Percentiles rank a stretch among this genome's conserved stretches.
Conservation (phyloP, 2,113 vertebrate genomes). For the Anolis sagrei region DNA sequence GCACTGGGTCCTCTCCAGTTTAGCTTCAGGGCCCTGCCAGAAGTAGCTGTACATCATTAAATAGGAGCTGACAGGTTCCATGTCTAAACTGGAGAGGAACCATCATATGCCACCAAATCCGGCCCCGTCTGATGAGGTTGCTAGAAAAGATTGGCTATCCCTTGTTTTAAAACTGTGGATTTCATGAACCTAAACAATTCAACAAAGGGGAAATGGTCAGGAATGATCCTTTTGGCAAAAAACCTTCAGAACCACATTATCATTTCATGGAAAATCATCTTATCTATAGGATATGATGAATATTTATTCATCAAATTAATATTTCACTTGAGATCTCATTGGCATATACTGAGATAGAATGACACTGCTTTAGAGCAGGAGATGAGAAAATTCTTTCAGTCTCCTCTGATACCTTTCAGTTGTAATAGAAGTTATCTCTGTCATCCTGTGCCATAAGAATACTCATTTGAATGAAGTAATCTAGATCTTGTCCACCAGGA, state of each 20-base stretch:
- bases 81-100: no score
- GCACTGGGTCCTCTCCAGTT: no score
- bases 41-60: no score
- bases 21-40: no score
- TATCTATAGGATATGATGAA: conserved; percentile 3
- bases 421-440: no score
- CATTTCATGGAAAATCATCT: accelerated
- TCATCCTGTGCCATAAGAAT: not conserved
- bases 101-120: no score
- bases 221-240: accelerated
- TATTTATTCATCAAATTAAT: accelerated
- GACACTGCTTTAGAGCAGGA: not conserved
- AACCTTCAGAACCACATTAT: not conserved
- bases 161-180: not conserved
- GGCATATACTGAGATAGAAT: not conserved
- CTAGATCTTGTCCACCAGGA: conserved; percentile 42
- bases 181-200: conserved; percentile 12
- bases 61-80: no score
- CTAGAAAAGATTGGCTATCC: not conserved
- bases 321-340: not conserved
- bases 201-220: conserved; percentile 11
- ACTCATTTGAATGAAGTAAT: not conserved
- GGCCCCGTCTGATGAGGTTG: no score
- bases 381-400: not conserved
- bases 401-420: not conserved